Evolutionary conservation across 2,797 vertebrate genomes (phyloP).

Genomic region (Muraenolepis orangiensis): DNA sequence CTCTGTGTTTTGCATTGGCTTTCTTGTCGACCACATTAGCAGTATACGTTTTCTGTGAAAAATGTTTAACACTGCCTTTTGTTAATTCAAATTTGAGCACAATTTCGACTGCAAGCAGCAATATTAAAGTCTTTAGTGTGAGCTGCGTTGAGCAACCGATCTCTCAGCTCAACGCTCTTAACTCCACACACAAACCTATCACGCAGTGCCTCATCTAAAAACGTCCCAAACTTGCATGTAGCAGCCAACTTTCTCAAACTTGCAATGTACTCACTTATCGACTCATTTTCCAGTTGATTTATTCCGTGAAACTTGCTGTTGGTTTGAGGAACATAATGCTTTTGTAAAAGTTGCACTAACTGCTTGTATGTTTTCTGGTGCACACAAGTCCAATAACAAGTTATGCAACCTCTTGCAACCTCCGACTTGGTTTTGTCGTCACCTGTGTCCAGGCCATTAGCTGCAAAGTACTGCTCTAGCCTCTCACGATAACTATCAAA

Average conservation of each 20-base stretch:
- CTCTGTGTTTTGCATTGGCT: background rate
- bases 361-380: background rate
- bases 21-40: conserved; percentile 3
- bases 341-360: background rate
- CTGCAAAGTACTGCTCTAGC: conserved; percentile 8
- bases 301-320: conserved; percentile 1
- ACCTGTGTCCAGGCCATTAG: background rate
- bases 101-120: background rate
- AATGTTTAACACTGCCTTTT: background rate
- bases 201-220: conserved; percentile 22
- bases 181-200: conserved; percentile 28
- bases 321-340: background rate
- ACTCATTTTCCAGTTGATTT: background rate
- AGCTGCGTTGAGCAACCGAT: conserved; percentile 19
- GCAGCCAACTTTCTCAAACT: conserved; percentile 17
- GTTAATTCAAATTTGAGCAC: background rate
- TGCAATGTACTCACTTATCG: conserved; percentile 28
- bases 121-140: conserved; percentile 24
- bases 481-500: conserved; percentile 8
- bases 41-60: background rate
- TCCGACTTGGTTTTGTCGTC: conserved; percentile 3
- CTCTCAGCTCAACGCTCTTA: conserved; percentile 22
- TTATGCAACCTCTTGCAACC: background rate
- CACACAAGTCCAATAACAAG: background rate
- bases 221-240: conserved; percentile 24